These are phyloP conservation scores for Trematomus loennbergii DNA, from an alignment of 2,113 vertebrate species.

Conservation along the genomic window DNA sequence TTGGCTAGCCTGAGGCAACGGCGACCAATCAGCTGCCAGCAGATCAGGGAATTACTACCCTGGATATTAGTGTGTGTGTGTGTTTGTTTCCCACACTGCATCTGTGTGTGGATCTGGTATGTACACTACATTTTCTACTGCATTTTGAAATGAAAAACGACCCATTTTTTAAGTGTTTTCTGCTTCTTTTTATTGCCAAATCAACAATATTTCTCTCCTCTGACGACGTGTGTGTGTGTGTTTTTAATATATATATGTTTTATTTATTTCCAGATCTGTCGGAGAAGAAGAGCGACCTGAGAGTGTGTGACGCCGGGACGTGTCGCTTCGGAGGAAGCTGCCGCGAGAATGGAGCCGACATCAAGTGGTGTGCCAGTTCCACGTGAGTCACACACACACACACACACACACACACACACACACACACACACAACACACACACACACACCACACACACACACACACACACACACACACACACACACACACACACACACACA, in stretches of 20 bases:
- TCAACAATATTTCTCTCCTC: too few relatives aligned
- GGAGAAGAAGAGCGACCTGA: constrained; percentile 90
- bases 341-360: constrained; percentile 90
- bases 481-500: too few relatives aligned
- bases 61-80: constrained; percentile 15
- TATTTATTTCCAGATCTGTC: constrained; percentile 84
- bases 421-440: too few relatives aligned
- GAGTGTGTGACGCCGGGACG: constrained; percentile 90
- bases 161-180: too few relatives aligned
- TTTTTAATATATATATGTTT: neutral
- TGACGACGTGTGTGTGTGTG: neutral
- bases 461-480: too few relatives aligned
- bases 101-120: neutral
- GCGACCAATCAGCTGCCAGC: constrained; percentile 56
- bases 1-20: constrained; percentile 17
- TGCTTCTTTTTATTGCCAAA: too few relatives aligned
- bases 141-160: too few relatives aligned
- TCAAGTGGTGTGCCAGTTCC: constrained; percentile 96
- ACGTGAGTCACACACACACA: constrained; percentile 45
- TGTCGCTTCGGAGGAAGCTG: constrained; percentile 94
- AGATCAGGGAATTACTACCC: constrained; percentile 51
- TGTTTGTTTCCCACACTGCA: too few relatives aligned
- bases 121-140: too few relatives aligned
- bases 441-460: too few relatives aligned
- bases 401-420: too few relatives aligned